Conservation (phyloP, 2,797 vertebrate genomes). For the Chloroceryle inda region DNA sequence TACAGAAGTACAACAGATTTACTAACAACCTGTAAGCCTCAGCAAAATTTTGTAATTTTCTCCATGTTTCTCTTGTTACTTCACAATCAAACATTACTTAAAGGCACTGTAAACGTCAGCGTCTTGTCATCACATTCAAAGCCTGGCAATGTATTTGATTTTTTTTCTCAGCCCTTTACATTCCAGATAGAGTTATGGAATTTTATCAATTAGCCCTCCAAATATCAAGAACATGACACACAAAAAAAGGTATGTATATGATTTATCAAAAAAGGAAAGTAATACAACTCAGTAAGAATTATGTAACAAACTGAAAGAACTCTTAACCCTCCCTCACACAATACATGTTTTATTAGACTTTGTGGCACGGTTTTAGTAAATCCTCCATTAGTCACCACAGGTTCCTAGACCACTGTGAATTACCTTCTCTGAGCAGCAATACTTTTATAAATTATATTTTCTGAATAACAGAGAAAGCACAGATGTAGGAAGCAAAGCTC, state of each 20-base stretch:
- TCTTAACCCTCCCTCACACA: neutral
- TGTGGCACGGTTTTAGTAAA: neutral
- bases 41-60: neutral
- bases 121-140: neutral
- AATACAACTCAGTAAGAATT: neutral
- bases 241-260: rapidly evolving
- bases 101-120: neutral
- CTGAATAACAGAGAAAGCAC: too few species aligned
- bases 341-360: neutral
- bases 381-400: rapidly evolving
- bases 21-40: neutral
- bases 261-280: neutral
- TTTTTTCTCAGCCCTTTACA: neutral
- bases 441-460: too few species aligned
- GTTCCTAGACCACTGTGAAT: neutral
- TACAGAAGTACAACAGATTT: neutral
- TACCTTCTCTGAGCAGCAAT: neutral
- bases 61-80: neutral
- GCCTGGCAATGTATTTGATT: neutral
- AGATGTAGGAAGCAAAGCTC: too few species aligned
- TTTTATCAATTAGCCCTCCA: neutral
- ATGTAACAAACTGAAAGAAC: neutral
- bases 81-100: neutral
- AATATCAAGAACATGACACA: neutral
- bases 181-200: neutral